Conservation (phyloP, 2,113 vertebrate species). For the Coreoperca whiteheadi region DNA sequence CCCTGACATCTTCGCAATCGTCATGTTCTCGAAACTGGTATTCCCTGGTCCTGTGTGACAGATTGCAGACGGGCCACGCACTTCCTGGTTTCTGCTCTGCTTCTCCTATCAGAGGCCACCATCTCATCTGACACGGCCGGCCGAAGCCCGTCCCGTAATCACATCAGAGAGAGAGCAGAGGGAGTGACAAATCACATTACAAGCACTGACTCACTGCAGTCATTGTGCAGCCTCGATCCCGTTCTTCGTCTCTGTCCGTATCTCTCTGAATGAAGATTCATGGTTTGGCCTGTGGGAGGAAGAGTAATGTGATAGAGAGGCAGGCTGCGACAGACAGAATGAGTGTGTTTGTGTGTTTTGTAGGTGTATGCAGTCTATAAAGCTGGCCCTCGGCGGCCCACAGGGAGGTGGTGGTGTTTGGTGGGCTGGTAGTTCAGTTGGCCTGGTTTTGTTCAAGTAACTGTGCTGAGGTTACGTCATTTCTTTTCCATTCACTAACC, state of each 20-base stretch:
- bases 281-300: constrained; percentile 63
- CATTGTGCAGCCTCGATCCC: constrained; percentile 54
- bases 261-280: constrained; percentile 71
- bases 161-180: constrained; percentile 72
- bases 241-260: constrained; percentile 63
- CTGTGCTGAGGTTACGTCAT: not conserved
- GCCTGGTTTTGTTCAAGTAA: not conserved
- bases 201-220: constrained; percentile 71
- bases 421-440: constrained; percentile 10
- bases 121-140: constrained; percentile 63
- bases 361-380: constrained; percentile 22
- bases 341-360: constrained; percentile 36
- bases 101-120: constrained; percentile 66
- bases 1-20: constrained; percentile 17
- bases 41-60: constrained; percentile 43
- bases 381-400: constrained; percentile 8
- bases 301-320: constrained; percentile 67
- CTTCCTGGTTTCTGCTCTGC: constrained; percentile 68
- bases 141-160: constrained; percentile 73
- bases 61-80: constrained; percentile 50
- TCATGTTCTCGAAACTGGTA: constrained; percentile 24
- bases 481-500: not conserved
- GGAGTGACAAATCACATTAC: constrained; percentile 82
- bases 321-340: constrained; percentile 31
- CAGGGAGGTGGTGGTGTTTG: constrained; percentile 18